Evolutionary conservation across 2,113 vertebrate species (phyloP).

Genomic region (Seriola rivoliana): DNA sequence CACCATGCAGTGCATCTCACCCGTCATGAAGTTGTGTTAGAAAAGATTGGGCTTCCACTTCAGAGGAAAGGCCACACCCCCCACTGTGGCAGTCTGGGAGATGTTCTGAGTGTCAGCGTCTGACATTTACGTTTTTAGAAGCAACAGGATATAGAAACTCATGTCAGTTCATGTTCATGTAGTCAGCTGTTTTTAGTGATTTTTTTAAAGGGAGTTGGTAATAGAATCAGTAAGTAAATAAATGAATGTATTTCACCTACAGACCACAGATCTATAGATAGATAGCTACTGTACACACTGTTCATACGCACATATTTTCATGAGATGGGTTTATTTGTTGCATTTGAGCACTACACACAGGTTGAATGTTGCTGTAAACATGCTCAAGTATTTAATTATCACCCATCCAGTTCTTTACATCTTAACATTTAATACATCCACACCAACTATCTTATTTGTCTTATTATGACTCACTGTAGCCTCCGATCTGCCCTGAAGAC

Average conservation of each 20-base stretch:
- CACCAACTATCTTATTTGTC: too few relatives aligned
- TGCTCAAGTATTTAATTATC: background rate
- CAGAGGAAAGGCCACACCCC: slow-evolving; percentile 40
- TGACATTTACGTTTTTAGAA: slow-evolving; percentile 40
- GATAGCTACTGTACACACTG: background rate
- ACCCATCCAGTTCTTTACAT: too few relatives aligned
- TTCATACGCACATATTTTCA: background rate
- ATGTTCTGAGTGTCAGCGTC: background rate
- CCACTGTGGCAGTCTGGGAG: slow-evolving; percentile 26
- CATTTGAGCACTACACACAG: background rate
- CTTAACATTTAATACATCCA: too few relatives aligned
- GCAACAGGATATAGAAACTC: background rate
- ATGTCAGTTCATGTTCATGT: background rate
- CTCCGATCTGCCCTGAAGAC: too few relatives aligned
- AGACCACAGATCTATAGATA: too few relatives aligned
- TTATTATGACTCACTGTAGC: too few relatives aligned
- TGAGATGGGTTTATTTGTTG: background rate
- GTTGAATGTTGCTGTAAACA: background rate
- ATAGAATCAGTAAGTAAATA: background rate
- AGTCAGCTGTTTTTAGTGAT: background rate
- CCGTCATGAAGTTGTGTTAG: background rate
- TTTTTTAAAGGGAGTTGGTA: background rate
- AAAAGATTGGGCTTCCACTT: background rate
- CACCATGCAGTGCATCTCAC: background rate
- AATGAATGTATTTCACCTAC: too few relatives aligned